These are phyloP conservation scores for Brachionus manjavacas DNA, from an alignment of 1,140 invertebrate genomes.

Conservation along the genomic window DNA sequence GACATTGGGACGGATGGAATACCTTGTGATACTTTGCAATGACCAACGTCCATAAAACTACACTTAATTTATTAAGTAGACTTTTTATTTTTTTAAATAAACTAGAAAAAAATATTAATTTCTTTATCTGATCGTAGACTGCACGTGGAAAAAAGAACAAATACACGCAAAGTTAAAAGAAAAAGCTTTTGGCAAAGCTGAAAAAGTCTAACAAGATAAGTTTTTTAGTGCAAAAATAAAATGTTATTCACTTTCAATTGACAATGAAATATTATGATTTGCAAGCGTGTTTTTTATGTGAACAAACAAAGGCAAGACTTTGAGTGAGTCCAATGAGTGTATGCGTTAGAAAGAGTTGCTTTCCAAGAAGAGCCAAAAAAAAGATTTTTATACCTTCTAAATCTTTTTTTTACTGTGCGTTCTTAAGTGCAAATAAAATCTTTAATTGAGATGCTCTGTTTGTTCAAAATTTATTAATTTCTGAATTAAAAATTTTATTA, in stretches of 20 bases:
- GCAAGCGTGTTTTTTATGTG: not conserved
- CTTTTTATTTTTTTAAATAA: not conserved
- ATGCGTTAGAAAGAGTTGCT: not conserved
- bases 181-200: not conserved
- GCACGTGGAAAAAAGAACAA: not conserved
- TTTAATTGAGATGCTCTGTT: not conserved
- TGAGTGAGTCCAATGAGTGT: not conserved
- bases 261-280: conserved; percentile 20
- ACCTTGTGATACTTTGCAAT: conserved; percentile 30
- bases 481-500: conserved; percentile 34
- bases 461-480: not conserved
- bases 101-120: not conserved
- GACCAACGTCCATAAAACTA: conserved; percentile 21
- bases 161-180: not conserved
- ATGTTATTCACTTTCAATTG: not conserved
- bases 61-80: not conserved
- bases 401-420: not conserved
- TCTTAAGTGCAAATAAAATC: too few species aligned
- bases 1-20: not conserved
- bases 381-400: not conserved
- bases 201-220: not conserved
- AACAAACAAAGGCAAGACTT: not conserved
- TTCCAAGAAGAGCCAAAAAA: not conserved
- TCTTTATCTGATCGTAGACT: not conserved
- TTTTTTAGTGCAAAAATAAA: not conserved